Evolutionary conservation across 2,888 invertebrate species (phyloP), one percentile per base, ranked within the genome.

Genomic region (Bhutanitis thaidina): DNA sequence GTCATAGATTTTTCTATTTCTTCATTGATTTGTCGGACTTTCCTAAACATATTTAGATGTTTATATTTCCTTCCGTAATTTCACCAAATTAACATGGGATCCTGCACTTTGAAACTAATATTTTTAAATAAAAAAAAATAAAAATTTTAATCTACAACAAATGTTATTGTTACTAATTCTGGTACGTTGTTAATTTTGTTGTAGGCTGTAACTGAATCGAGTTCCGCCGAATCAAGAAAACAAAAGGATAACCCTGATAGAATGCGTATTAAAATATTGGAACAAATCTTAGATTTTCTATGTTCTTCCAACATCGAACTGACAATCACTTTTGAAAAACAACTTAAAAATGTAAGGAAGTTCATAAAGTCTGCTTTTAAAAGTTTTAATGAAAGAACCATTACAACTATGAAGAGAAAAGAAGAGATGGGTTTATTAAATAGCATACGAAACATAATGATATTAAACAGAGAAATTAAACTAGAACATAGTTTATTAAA

Each of bases 211-310:
- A 7, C 7, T 7, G 27, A 27, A 7, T 3, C 2, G 2, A 5
- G 20, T 20, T 20, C 20, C 3, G 20, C 12, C 7, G 13, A 38
- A 37, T 3, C 29, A 38, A 46, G 32, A 7, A 38, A 4, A 38
- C 4, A 4, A 34, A 12, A 12, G 12, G 12, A 34, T 5, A 5
- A 34, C 5, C 4, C 7, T 12, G 12, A 12, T 7, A 34, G 1
- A 12, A 34, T 10, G n/a, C 34, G 34, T 34, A 12, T 12, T 5
- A 34, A 34, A n/a, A 34, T 34, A 12, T 12, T 34, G 7, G 12
- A 10, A 34, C 12, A 34, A 34, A 32, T 49, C n/a, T 27, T 49
- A 12, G 38, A 49, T 5, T 39, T 49, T 13, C 13, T 49, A 3
- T 20, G n/a, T 7, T 49, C 49, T 0, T 3, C 9, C 43, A 32